Evolutionary conservation across 1,140 invertebrate species (phyloP), one percentile per base, ranked within the genome.

Genomic region (Caenorhabditis elegans): DNA sequence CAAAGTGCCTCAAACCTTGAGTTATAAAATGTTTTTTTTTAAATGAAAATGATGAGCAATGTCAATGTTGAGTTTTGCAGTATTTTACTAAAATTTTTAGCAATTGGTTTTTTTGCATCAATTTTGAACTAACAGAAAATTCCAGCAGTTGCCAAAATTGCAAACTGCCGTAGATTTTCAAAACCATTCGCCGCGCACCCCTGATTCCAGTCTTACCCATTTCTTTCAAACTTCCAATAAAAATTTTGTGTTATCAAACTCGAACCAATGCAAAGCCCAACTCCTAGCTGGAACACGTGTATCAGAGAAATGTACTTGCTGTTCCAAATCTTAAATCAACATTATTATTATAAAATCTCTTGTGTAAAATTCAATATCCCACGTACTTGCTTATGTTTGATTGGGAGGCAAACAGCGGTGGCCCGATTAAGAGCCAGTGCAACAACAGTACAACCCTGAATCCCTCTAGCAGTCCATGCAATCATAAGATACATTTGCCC

Each of bases 301-400:
- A 76, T 47, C 28, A 76, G 1, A 43, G 36, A 47, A 8, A 60
- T 48, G 36, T 22, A 81, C 5, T 60, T 48, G 3, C 10, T 70
- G 13, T 48, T 77, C 80, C 80, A 81, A 53, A 81, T 81, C 80
- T 81, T 19, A 53, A 81, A 51, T 22, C 3, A 34, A 36, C 26
- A 49, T 24, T 46, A 17, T 3, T 26, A 13, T 34, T 55, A 11
- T 24, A n/a, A 46, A 11, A 3, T 10, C 13, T 24, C 2, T 76
- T 55, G 5, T 15, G 39, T n/a, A 43, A 43, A 8, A 8, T 43
- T 43, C 60, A 70, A 15, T 31, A n/a, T 39, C 60, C n/a, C 34
- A 39, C 60, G n/a, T 81, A 81, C 80, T 65, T 77, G 80, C 19
- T 81, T 81, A 60, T 81, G 80, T 53, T 77, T 81, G 22, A 81